These are phyloP conservation scores for Scrobipalpa atriplicella DNA, from an alignment of 2,888 invertebrate species.

Conservation along the genomic window DNA sequence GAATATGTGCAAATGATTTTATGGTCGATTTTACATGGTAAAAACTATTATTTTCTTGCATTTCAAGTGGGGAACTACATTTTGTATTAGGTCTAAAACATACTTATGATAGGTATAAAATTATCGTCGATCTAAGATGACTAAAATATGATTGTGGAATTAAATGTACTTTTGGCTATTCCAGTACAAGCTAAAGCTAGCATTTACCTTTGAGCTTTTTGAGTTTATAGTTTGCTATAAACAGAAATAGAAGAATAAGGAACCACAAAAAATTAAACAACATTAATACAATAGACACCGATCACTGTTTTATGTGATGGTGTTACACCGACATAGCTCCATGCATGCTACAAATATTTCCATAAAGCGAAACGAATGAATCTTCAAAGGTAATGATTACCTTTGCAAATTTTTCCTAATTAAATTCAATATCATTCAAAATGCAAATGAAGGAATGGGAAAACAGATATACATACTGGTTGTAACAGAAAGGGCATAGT, in stretches of 20 bases:
- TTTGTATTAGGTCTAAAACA: not conserved
- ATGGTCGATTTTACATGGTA: not conserved
- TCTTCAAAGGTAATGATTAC: too few relatives aligned
- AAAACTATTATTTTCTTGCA: not conserved
- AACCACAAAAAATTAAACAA: not conserved
- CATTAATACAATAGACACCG: not conserved
- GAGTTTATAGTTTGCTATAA: constrained; percentile 8
- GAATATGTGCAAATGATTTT: constrained; percentile 7
- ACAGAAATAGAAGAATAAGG: not conserved
- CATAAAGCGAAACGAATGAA: not conserved
- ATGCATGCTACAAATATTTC: not conserved
- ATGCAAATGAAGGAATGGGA: not conserved
- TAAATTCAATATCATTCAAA: not conserved
- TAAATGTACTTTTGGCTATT: not conserved
- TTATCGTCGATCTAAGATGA: not conserved
- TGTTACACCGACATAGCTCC: not conserved
- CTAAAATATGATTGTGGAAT: not conserved
- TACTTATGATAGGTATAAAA: not conserved
- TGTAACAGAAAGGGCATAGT: too few relatives aligned
- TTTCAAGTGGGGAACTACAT: not conserved
- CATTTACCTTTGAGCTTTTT: constrained; percentile 7
- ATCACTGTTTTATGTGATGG: not conserved
- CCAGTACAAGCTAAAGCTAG: not conserved
- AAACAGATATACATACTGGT: not conserved
- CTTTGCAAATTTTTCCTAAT: not conserved